Conservation (phyloP, 2,888 invertebrate genomes). For the Agonum fuliginosum region DNA sequence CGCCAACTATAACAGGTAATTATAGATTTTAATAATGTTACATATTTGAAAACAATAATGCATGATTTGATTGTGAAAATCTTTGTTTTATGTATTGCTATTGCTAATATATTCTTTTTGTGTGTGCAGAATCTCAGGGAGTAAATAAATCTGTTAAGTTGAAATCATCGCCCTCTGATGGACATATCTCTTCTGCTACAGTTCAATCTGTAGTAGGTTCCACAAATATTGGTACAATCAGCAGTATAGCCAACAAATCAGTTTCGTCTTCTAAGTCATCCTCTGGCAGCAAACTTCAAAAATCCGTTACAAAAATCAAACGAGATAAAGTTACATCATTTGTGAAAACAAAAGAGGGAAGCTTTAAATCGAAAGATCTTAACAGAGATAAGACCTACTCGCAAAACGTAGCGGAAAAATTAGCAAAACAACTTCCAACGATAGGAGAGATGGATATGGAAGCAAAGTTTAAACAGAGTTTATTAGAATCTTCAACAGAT, state of each 20-base stretch:
- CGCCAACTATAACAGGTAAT: constrained; percentile 73
- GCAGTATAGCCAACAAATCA: constrained; percentile 61
- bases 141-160: constrained; percentile 59
- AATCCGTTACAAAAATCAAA: constrained; percentile 63
- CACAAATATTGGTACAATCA: constrained; percentile 82
- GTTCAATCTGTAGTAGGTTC: constrained; percentile 75
- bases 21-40: constrained; percentile 55
- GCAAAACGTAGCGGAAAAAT: constrained; percentile 75
- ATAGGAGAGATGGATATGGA: constrained; percentile 74
- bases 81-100: neutral
- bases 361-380: constrained; percentile 70
- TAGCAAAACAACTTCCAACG: constrained; percentile 70
- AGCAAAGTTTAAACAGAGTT: constrained; percentile 77
- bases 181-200: neutral
- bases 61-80: neutral
- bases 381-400: constrained; percentile 76
- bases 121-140: constrained; percentile 57
- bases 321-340: constrained; percentile 62
- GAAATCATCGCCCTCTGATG: constrained; percentile 49
- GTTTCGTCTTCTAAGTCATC: constrained; percentile 7
- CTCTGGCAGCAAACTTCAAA: constrained; percentile 63
- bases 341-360: constrained; percentile 69
- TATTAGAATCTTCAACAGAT: constrained; percentile 72
- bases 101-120: constrained; percentile 8
- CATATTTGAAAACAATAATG: neutral